Evolutionary conservation across 1,140 invertebrate species (phyloP), one percentile per base, ranked within the genome.

Genomic region (Zaprionus kolodkinae): DNA sequence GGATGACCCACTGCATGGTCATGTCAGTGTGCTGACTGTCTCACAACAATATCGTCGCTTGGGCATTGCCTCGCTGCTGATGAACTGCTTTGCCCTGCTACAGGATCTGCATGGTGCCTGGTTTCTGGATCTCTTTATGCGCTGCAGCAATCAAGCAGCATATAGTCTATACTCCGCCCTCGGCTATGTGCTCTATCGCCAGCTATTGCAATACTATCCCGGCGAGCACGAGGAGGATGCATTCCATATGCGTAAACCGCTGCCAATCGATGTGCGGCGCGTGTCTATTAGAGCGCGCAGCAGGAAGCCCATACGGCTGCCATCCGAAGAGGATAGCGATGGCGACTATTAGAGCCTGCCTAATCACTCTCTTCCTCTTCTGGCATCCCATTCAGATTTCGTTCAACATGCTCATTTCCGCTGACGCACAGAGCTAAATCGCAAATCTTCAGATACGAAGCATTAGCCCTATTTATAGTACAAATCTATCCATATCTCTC

Each of bases 401-500:
- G 30, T 33, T 33, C 30, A 71, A 88, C 59, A 86, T 43, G 35
- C 36, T 71, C 67, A 78, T 87, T 86, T 90, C 87, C 86, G 82
- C 73, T 90, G 87, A 90, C 86, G 86, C 86, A 90, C 86, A 78
- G 56, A 67, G 54, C 40, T 56, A 30, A 81, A 68, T 66, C 57
- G 52, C 54, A 71, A 62, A 62, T 55, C 40, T 43, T 74, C 30
- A 60, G 35, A 15, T 66, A 71, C n/a, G n/a, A 36, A 56, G 35
- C n/a, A n/a, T 45, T 45, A 45, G 2, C 40, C 7, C 66, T 64
- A 57, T 27, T 36, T 35, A 76, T 59, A 30, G 27, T 30, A 30
- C 27, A 30, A 30, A 50, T 43, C 13, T 12, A 7, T 21, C 52
- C 36, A 17, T 21, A 70, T 45, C n/a, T 7, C 5, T 35, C 2